Conservation (phyloP, 1,140 invertebrate genomes). For the Achroia grisella region DNA sequence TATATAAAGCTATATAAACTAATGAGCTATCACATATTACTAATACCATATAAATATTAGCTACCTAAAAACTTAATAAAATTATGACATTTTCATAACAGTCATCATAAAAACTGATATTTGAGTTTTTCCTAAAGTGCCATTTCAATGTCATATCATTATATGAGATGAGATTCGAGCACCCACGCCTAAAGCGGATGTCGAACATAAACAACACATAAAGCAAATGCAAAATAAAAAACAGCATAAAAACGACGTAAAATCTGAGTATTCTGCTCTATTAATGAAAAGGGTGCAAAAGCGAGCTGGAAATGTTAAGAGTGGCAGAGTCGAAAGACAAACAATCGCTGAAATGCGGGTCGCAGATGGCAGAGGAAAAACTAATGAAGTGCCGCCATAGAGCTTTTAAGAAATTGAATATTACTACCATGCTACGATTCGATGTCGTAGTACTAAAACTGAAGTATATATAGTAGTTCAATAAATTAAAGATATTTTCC, state of each 20-base stretch:
- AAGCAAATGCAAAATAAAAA: slow-evolving; percentile 3
- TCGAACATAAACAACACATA: slow-evolving; percentile 5
- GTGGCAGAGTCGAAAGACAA: slow-evolving; percentile 16
- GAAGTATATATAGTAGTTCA: too few relatives aligned
- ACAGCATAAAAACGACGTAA: slow-evolving; percentile 10
- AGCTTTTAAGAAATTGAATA: slow-evolving; percentile 61
- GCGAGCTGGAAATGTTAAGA: slow-evolving; percentile 8
- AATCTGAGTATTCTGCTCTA: slow-evolving; percentile 16
- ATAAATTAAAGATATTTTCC: too few relatives aligned
- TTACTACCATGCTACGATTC: slow-evolving; percentile 26
- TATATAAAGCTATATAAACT: too few relatives aligned
- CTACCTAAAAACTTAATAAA: too few relatives aligned
- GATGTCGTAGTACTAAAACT: background rate
- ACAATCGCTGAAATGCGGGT: slow-evolving; percentile 47
- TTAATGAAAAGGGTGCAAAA: slow-evolving; percentile 15
- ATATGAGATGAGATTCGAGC: background rate
- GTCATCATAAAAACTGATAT: too few relatives aligned
- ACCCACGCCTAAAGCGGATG: background rate
- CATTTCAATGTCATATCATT: background rate
- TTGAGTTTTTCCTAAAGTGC: too few relatives aligned
- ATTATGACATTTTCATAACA: too few relatives aligned
- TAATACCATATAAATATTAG: too few relatives aligned
- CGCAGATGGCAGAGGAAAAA: slow-evolving; percentile 30
- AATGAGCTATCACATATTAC: too few relatives aligned
- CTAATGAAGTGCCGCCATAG: slow-evolving; percentile 47